Evolutionary conservation across 2,113 vertebrate genomes (phyloP).

Genomic region (Centrocercus urophasianus): DNA sequence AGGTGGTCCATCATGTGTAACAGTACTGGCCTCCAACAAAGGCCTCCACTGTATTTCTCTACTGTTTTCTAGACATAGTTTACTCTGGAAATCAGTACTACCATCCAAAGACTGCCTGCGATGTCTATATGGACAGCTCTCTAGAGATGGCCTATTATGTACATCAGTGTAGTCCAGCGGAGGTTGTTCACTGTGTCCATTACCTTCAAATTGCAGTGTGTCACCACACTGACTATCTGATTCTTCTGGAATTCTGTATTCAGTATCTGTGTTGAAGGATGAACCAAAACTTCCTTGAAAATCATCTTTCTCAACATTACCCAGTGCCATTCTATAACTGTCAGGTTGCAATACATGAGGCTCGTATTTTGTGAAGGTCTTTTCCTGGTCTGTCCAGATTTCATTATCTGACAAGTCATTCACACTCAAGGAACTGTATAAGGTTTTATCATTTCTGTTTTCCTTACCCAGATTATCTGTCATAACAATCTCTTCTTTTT

Average conservation of each 20-base stretch:
- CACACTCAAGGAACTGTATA: slow-evolving; percentile 26
- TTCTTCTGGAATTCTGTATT: slow-evolving; percentile 23
- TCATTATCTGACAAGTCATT: slow-evolving; percentile 56
- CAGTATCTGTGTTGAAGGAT: slow-evolving; percentile 25
- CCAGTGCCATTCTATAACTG: background rate
- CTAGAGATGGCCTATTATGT: background rate
- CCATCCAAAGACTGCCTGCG: background rate
- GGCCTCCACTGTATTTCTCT: background rate
- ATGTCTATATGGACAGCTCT: background rate
- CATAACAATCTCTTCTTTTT: background rate
- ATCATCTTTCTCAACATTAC: background rate
- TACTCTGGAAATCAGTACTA: background rate
- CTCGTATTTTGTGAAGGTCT: background rate
- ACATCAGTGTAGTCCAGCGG: background rate
- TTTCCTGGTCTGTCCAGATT: slow-evolving; percentile 9
- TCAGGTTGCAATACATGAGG: background rate
- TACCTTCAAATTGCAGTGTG: background rate
- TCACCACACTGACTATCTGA: background rate
- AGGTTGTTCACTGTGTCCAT: background rate
- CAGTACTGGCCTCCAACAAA: background rate
- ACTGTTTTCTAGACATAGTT: background rate
- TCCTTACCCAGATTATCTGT: background rate
- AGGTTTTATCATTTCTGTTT: background rate
- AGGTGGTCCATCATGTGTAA: background rate
- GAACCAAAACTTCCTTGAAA: slow-evolving; percentile 32